Base-by-base conservation (phyloP, 2,888 invertebrate genomes). In the Dolomedes plantarius region DNA sequence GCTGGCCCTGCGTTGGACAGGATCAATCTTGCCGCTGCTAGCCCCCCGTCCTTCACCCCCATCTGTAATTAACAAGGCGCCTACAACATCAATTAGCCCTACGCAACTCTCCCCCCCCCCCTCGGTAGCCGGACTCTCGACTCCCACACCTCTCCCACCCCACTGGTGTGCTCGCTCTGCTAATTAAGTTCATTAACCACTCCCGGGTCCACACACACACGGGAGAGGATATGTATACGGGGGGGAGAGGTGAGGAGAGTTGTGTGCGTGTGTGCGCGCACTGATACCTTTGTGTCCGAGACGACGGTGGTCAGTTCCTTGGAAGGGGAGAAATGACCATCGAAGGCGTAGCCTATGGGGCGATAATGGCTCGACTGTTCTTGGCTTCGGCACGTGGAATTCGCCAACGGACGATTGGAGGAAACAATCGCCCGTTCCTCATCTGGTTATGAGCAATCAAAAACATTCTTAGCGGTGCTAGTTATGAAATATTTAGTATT, bases 131-230 rank as follows among this genome's bases (percentile, higher is more conserved):
- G 56, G 72, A 50, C n/a, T 13, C 72, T 16, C 16, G 28, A 69
- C 78, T 31, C 16, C 23, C 31, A 16, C 32, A 31, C 56, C 68
- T 41, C 56, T 46, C 71, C 64, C 41, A 50, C 32, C 28, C 50
- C 11, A 23, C 23, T 5, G 5, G 19, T 19, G 56, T 56, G 27
- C 29, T 56, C 75, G 56, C 79, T 27, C 62, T 85, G 85, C 85
- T 85, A 85, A 85, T 85, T 85, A 85, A 85, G 78, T 85, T 85
- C 85, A 85, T 85, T 85, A 85, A 82, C 82, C 82, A 82, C 82
- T 76, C 64, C 82, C 68, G 85, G 31, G 74, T 29, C 75, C 31
- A 41, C 56, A 16, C 74, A 36, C 64, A 62, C 62, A 29, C 69
- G 62, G 39, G 65, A n/a, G 46, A 23, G 16, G 13, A 39, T 39